Base-by-base conservation (phyloP, 2,888 invertebrate genomes). In the Hirudinaria manillensis region DNA sequence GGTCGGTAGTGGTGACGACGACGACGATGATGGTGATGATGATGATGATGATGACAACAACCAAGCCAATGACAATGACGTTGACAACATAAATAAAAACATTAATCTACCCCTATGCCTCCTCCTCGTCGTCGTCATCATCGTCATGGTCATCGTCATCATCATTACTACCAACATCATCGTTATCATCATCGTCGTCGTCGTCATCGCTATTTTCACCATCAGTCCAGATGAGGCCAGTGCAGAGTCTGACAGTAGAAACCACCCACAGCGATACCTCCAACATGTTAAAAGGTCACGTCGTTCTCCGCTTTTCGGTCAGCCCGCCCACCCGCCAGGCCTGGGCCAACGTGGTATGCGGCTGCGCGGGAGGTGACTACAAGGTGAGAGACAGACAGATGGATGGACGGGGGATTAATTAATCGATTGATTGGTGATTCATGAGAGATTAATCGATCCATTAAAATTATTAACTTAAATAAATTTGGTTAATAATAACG, bases 121-220 rank as follows among this genome's bases (percentile, higher is more conserved):
- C 67, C 27, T 67, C 67, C 27, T 29, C 34, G 29, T 32, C 67
- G 10, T 21, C 34, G 21, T 27, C 67, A 29, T 2, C 67, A 67
- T 27, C 67, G 29, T 67, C 34, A 67, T 67, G 29, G 29, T 32
- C 67, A 29, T 32, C 67, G 29, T 67, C 67, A 67, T 29, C 67
- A 67, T 2, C 67, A 67, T 29, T 21, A 29, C 36, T 32, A 29
- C 13, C 67, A 67, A 29, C 67, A 67, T 67, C 67, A 67, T 67
- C 61, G 21, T 21, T n/a, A 61, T 21, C 61, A 21, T 7, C 61
- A 27, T 61, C 61, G 13, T 61, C 19, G 1, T 61, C 61, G 7
- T 13, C 61, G 13, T 1, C 61, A 27, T 13, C 61, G 24, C 10
- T 10, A 7, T 61, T 10, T 7, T 61, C 61, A 10, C 21, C 61